Evolutionary conservation across 2,113 vertebrate species (phyloP), one percentile per base, ranked within the genome.

Genomic region (Dryoscopus gambensis): DNA sequence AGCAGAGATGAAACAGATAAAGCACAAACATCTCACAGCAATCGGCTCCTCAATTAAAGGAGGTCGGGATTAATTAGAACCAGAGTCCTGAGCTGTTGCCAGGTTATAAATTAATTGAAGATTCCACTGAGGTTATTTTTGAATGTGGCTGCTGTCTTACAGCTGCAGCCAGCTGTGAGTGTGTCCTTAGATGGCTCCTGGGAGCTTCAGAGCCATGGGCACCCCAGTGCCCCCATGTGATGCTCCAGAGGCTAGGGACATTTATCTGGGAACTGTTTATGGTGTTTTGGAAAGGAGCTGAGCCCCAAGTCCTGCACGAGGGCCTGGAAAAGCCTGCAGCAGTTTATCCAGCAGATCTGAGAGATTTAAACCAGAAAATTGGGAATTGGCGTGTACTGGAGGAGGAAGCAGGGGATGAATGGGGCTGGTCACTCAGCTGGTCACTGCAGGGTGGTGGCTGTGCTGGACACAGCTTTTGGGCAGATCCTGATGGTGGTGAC

Each of bases 121-220:
- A 76, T 91, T 70, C 33, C 89, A 67, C 53, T 24, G 39, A 42
- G 73, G 83, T 78, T 95, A 40, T 81, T 93, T 95, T 49, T 49
- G 59, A 40, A 18, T 2, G 46, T 40, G 68, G 52, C 73, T 56
- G 69, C 49, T 6, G 9, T 15, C 31, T 37, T 63, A 1, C 82
- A 88, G 82, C 95, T 88, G 93, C 59, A 31, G 69, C 42, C 96
- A 92, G 95, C 95, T 95, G 95, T 56, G 60, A 63, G 88, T 3
- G 2, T 90, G 90, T 94, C 95, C 95, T 93, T 2, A 40, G 63
- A 19, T 60, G 68, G 85, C 89, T 94, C 71, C 56, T 2, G 13
- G 77, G 64, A 64, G 64, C 44, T 37, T 8, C 5, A 2, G 47
- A 35, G 62, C 93, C 2, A 0, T 23, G 10, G 84, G 91, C 50